Evolutionary conservation across 2,888 invertebrate genomes (phyloP).

Genomic region (Sphaeridia pumilis): DNA sequence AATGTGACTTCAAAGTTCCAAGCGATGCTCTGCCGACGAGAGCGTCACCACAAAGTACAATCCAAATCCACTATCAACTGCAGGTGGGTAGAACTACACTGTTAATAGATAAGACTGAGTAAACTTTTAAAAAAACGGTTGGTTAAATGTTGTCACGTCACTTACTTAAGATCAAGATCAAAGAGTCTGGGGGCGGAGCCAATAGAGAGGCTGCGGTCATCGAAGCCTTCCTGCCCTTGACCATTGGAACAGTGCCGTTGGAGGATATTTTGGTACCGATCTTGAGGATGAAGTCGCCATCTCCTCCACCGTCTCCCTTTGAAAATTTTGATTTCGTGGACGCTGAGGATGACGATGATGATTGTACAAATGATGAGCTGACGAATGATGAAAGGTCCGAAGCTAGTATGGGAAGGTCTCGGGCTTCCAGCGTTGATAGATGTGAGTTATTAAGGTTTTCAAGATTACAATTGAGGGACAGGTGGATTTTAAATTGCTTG

Average conservation of each 20-base stretch:
- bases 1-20: slow-evolving; percentile 4
- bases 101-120: too few relatives aligned
- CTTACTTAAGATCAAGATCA: slow-evolving; percentile 12
- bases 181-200: slow-evolving; percentile 6
- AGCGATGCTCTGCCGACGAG: slow-evolving; percentile 3
- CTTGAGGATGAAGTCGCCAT: not conserved
- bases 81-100: slow-evolving; percentile 7
- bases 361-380: slow-evolving; percentile 10
- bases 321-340: slow-evolving; percentile 13
- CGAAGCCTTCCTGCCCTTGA: slow-evolving; percentile 8
- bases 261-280: slow-evolving; percentile 8
- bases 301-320: slow-evolving; percentile 11
- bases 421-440: slow-evolving; percentile 2
- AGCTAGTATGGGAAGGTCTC: not conserved
- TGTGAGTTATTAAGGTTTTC: too few relatives aligned
- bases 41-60: slow-evolving; percentile 2
- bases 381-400: slow-evolving; percentile 9
- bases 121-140: not conserved
- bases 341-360: slow-evolving; percentile 9
- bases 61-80: slow-evolving; percentile 12
- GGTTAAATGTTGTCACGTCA: too few relatives aligned
- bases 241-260: slow-evolving; percentile 8
- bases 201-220: slow-evolving; percentile 8
- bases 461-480: too few relatives aligned
- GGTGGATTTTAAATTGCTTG: too few relatives aligned